Percentiles rank a stretch among this genome's conserved stretches.
These are phyloP conservation scores for Anarsia innoxiella DNA, from an alignment of 2,888 invertebrate genomes.

Conservation along the genomic window DNA sequence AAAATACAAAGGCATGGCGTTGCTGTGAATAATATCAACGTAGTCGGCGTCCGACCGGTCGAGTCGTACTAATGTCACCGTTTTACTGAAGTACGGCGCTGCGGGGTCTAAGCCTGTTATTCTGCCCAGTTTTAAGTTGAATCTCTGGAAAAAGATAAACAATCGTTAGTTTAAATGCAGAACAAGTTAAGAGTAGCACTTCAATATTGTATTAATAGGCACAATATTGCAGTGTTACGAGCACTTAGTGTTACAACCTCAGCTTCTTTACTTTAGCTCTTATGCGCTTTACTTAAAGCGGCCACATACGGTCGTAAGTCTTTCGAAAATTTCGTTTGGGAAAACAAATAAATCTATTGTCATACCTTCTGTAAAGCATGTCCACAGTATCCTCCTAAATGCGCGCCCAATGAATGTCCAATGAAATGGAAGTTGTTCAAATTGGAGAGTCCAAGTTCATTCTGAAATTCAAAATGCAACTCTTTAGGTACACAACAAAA, in stretches of 20 bases:
- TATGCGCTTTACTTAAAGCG: no score
- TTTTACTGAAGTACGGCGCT: constrained; percentile 91
- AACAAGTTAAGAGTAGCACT: no score
- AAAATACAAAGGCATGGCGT: constrained; percentile 84
- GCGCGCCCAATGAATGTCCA: constrained; percentile 91
- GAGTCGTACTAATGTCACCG: constrained; percentile 85
- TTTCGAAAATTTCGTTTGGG: no score
- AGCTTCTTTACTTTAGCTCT: no score
- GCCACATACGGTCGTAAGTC: no score
- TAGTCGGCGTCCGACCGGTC: constrained; percentile 91
- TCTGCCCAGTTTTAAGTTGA: constrained; percentile 81
- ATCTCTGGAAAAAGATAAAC: constrained; percentile 77
- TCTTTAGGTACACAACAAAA: no score
- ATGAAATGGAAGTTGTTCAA: constrained; percentile 85
- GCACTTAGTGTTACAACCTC: no score
- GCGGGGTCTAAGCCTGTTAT: constrained; percentile 95
- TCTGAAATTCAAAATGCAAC: constrained; percentile 53
- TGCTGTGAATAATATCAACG: constrained; percentile 94
- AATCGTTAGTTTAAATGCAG: no score
- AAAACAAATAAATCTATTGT: constrained; percentile 9
- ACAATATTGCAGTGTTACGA: no score
- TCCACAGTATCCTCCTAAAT: constrained; percentile 90
- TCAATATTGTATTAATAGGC: no score
- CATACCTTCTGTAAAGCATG: constrained; percentile 79
- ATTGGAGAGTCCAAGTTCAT: constrained; percentile 67